These are phyloP conservation scores for Machimus rusticus DNA, from an alignment of 2,888 invertebrate genomes.

Conservation along the genomic window DNA sequence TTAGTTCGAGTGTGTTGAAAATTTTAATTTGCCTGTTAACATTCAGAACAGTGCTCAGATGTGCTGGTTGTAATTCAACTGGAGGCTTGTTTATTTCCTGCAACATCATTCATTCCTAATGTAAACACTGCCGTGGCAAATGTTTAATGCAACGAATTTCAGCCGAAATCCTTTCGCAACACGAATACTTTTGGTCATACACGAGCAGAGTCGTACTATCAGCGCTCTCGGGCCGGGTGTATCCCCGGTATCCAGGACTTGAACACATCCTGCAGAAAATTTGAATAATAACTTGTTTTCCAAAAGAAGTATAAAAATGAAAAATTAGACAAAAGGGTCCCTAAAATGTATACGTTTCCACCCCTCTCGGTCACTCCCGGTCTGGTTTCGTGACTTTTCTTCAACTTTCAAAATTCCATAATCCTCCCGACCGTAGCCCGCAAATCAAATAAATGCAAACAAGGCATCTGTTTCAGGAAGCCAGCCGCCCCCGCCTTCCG, in stretches of 20 bases:
- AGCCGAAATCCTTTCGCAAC: neutral
- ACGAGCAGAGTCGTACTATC: neutral
- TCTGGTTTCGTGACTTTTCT: conserved; percentile 5
- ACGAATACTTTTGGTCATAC: neutral
- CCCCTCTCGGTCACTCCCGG: neutral
- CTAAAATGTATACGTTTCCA: neutral
- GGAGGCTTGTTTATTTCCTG: neutral
- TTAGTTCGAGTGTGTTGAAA: neutral
- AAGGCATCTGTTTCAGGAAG: conserved; percentile 38
- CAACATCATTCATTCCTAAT: neutral
- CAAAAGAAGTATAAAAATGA: conserved; percentile 23
- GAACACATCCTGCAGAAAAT: neutral
- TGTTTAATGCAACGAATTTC: neutral
- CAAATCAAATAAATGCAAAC: conserved; percentile 40
- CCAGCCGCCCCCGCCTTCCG: neutral
- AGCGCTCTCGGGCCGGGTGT: neutral
- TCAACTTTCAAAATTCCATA: conserved; percentile 33
- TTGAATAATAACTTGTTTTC: conserved; percentile 28
- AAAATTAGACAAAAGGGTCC: conserved; percentile 29
- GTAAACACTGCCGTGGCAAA: neutral
- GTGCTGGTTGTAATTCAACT: neutral
- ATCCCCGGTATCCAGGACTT: neutral
- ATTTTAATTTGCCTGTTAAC: neutral
- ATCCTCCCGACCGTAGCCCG: conserved; percentile 22
- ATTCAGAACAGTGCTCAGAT: neutral